Conservation (phyloP, 2,797 vertebrate genomes). For the Clarias fuscus region DNA sequence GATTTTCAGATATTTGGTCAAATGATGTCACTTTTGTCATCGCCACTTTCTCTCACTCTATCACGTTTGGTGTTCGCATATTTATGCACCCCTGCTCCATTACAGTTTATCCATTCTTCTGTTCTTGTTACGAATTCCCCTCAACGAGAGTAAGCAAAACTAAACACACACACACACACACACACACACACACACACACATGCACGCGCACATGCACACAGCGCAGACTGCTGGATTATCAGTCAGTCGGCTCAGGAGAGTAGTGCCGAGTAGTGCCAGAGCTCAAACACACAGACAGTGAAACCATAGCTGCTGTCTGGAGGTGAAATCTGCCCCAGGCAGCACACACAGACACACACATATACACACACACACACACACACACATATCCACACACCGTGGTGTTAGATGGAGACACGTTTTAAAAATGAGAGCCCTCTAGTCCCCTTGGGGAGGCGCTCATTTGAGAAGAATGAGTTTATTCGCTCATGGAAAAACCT, state of each 20-base stretch:
- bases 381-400: constrained; percentile 24
- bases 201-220: constrained; percentile 15
- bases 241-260: constrained; percentile 68
- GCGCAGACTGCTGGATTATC: constrained; percentile 64
- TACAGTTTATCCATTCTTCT: not conserved
- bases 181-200: constrained; percentile 27
- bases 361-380: constrained; percentile 1
- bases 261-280: constrained; percentile 63
- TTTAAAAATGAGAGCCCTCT: constrained; percentile 47
- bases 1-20: not conserved
- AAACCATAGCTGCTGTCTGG: constrained; percentile 66
- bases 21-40: not conserved
- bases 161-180: constrained; percentile 4
- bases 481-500: constrained; percentile 67
- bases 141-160: not conserved
- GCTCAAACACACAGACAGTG: constrained; percentile 64
- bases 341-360: constrained; percentile 20
- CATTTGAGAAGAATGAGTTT: constrained; percentile 51
- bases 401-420: constrained; percentile 52
- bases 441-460: constrained; percentile 56
- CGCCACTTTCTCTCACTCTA: not conserved
- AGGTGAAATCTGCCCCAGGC: constrained; percentile 63
- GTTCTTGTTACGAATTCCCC: not conserved
- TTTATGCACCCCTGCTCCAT: not conserved
- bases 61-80: not conserved